Conservation (phyloP, 2,888 invertebrate species). For the Brenthis hecate region DNA sequence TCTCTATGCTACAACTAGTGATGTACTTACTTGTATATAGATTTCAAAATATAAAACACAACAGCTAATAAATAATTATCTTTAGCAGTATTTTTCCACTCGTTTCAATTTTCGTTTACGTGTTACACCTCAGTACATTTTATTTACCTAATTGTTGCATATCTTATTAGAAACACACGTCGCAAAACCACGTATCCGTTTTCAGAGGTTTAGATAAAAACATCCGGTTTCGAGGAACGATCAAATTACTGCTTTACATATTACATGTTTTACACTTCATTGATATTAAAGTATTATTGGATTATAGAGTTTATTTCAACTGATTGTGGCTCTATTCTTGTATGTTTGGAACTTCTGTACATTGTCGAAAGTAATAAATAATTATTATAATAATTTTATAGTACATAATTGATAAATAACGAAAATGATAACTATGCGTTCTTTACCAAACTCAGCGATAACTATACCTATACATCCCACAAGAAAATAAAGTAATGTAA, state of each 20-base stretch:
- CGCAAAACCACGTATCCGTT: conserved; percentile 35
- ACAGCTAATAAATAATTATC: neutral
- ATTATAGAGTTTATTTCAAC: neutral
- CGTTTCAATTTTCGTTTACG: conserved; percentile 26
- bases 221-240: conserved; percentile 35
- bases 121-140: conserved; percentile 18
- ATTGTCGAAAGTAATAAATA: no score
- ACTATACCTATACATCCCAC: no score
- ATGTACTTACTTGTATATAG: no score
- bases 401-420: no score
- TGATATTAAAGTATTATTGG: conserved; percentile 11
- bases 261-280: conserved; percentile 6
- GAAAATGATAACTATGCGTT: no score
- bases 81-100: conserved; percentile 9
- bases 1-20: no score
- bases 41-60: no score
- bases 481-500: no score
- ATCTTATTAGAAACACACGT: conserved; percentile 27
- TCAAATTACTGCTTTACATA: conserved; percentile 32
- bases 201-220: conserved; percentile 36
- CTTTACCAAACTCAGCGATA: no score
- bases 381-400: no score
- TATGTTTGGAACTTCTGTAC: no score
- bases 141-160: conserved; percentile 25
- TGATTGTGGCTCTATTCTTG: no score